These are phyloP conservation scores for Xylocopa sonorina DNA, from an alignment of 1,140 invertebrate genomes.

Conservation along the genomic window DNA sequence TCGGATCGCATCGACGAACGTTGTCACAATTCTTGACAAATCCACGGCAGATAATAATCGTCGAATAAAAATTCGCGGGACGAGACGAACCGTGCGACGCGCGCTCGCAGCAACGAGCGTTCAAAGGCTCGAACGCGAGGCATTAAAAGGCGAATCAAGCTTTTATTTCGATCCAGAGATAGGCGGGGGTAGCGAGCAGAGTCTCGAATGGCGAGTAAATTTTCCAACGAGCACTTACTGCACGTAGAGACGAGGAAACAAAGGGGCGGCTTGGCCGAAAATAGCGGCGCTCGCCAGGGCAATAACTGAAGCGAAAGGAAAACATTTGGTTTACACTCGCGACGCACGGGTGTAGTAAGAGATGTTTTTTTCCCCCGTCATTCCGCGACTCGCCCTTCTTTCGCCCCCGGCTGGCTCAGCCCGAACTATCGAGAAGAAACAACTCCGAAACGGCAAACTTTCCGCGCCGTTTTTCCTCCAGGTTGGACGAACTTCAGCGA, in stretches of 20 bases:
- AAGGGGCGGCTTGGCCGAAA: not conserved
- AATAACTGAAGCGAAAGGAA: not conserved
- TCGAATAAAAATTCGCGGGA: too few species aligned
- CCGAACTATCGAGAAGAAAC: constrained; percentile 17
- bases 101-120: not conserved
- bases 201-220: not conserved
- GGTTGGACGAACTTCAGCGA: not conserved
- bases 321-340: constrained; percentile 34
- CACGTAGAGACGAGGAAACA: not conserved
- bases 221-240: not conserved
- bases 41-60: constrained; percentile 14
- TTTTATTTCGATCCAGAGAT: not conserved
- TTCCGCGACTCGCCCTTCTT: not conserved
- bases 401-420: not conserved
- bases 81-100: too few species aligned
- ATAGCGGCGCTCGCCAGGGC: not conserved
- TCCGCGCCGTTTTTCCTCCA: constrained; percentile 1
- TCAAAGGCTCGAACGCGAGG: not conserved
- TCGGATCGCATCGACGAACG: too few species aligned
- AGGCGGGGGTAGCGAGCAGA: too few species aligned
- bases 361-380: constrained; percentile 2
- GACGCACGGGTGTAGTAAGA: not conserved
- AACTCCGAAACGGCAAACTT: constrained; percentile 22
- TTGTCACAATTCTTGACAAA: not conserved
- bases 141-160: not conserved